Base-by-base conservation (phyloP, 2,888 invertebrate species). In the Auanema sp. region DNA sequence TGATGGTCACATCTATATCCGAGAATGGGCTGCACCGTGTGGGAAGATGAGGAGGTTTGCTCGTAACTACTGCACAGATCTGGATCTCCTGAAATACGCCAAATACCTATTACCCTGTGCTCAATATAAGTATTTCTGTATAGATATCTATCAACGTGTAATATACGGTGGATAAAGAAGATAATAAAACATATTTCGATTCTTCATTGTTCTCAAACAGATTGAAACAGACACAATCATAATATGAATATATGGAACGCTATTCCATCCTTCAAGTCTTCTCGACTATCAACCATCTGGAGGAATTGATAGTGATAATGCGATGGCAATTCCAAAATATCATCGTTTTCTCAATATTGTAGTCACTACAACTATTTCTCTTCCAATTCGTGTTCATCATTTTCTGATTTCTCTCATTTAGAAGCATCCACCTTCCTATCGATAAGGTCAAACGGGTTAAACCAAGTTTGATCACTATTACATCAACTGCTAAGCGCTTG, bases 51-150 rank as follows among this genome's bases (percentile, higher is more conserved):
- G 61, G 23, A 59, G 71, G 3, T 65, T 66, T 11, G 71, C 67
- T 0, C 61, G 58, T 51, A 74, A 74, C 49, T 74, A 74, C 58
- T 74, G 74, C 40, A 74, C 74, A 1, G 71, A 74, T 23, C 68
- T 66, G 18, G 74, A 74, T 47, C 43, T 74, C 44, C 44, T 74
- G n/a, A 65, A 60, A 62, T 65, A 67, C 6, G 63, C 65, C 10
- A 69, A 68, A 57, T 74, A 74, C 25, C 47, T 47, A 25, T 21
- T 61, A 40, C 71, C 71, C 11, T 74, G 74, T 44, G 67, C 64
- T 41, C 41, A 70, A 49, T 74, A 69, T 53, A 74, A 74, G 44
- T 52, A 64, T 16, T 60, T 59, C 3, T 74, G 74, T 56, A 68
- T 74, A 41, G 74, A 74, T 61, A 50, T 72, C 41, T 67, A 66